Percentiles rank a stretch among this genome's conserved stretches.
Conservation (phyloP, 2,113 vertebrate genomes). For the Oryzias curvinotus region DNA sequence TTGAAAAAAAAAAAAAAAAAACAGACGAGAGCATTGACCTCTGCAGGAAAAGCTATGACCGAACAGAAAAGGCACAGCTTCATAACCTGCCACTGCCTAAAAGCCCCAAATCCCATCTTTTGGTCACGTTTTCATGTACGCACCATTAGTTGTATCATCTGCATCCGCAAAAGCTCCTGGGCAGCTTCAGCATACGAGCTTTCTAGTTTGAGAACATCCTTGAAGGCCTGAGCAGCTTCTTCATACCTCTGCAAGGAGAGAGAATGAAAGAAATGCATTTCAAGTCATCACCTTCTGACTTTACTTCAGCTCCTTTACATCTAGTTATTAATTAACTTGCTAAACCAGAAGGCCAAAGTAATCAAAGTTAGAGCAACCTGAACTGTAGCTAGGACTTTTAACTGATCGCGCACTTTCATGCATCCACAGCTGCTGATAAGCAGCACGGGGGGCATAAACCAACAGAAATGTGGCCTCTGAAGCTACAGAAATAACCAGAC, state of each 20-base stretch:
- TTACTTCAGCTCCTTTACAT: background rate
- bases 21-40: too few relatives aligned
- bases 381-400: background rate
- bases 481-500: background rate
- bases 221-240: conserved; percentile 73
- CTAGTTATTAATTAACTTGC: conserved; percentile 16
- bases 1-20: too few relatives aligned
- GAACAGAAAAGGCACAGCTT: too few relatives aligned
- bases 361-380: conserved; percentile 3
- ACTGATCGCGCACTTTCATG: background rate
- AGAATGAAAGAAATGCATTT: background rate
- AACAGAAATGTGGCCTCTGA: background rate
- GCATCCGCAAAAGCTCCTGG: conserved; percentile 72
- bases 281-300: background rate
- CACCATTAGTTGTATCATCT: conserved; percentile 66
- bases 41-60: too few relatives aligned
- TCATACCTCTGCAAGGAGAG: conserved; percentile 68
- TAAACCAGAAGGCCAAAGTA: conserved; percentile 1
- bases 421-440: background rate
- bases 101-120: background rate
- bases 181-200: conserved; percentile 59
- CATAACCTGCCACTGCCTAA: too few relatives aligned
- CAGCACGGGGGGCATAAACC: background rate
- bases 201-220: conserved; percentile 68
- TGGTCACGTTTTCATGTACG: background rate